phyloP scores from a whole-genome alignment of 2,888 invertebrate genomes.

The Trichopoda pennipes region DNA sequence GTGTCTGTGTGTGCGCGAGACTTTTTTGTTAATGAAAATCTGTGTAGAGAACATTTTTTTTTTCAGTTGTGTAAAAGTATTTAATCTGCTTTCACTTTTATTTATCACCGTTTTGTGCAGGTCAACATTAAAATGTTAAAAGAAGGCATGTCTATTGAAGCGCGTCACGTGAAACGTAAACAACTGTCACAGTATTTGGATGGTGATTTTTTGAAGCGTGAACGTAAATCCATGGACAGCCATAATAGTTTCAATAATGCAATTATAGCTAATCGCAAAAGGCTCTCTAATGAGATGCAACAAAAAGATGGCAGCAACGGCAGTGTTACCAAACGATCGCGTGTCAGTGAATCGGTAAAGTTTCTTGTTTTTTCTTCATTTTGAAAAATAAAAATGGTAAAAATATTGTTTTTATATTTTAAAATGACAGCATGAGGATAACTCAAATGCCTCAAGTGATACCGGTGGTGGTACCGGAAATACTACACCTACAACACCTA shows the following conservation, averaged over 20 bases:
- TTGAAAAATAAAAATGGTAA: neutral
- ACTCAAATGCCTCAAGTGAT: constrained; percentile 79
- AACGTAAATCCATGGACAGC: constrained; percentile 84
- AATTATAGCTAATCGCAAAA: constrained; percentile 78
- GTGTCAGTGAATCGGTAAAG: constrained; percentile 79
- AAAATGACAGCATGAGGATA: constrained; percentile 75
- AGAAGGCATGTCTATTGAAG: constrained; percentile 91
- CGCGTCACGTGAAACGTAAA: constrained; percentile 92
- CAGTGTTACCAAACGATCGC: constrained; percentile 70
- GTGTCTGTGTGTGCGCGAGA: too few relatives aligned
- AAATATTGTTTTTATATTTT: constrained; percentile 15
- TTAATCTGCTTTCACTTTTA: too few relatives aligned
- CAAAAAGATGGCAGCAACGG: constrained; percentile 71
- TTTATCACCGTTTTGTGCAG: constrained; percentile 74
- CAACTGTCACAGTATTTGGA: constrained; percentile 88
- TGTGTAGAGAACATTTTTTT: too few relatives aligned
- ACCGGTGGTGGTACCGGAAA: constrained; percentile 69
- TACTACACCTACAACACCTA: constrained; percentile 75
- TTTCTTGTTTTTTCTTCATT: neutral
- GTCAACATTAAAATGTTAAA: constrained; percentile 84
- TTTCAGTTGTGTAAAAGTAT: too few relatives aligned
- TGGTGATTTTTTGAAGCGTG: constrained; percentile 86
- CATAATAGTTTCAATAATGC: constrained; percentile 79
- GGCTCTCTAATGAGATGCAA: constrained; percentile 78
- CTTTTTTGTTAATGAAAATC: too few relatives aligned